These are phyloP conservation scores for Telenomus remus DNA, from an alignment of 1,140 invertebrate species.

Conservation along the genomic window DNA sequence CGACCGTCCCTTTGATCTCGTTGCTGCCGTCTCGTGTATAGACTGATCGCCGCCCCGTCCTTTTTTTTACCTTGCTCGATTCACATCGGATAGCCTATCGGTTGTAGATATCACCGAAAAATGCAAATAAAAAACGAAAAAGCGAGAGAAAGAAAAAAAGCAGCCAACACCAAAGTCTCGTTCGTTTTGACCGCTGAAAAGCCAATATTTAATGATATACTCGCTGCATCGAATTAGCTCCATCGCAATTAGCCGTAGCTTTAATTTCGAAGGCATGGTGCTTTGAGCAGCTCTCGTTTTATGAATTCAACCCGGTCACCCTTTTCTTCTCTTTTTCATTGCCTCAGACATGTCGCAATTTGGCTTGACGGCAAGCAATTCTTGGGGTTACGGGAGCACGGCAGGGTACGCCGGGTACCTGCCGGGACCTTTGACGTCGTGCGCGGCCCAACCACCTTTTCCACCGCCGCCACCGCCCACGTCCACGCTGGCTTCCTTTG, in stretches of 20 bases:
- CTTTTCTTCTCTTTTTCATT: not conserved
- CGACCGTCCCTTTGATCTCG: conserved; percentile 74
- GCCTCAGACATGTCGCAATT: conserved; percentile 84
- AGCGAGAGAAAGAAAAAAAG: no score
- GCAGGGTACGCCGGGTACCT: conserved; percentile 87
- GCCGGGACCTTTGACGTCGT: conserved; percentile 78
- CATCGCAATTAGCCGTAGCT: conserved; percentile 17
- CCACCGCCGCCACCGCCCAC: conserved; percentile 78
- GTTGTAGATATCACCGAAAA: conserved; percentile 56
- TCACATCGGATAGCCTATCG: conserved; percentile 68
- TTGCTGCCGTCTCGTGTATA: conserved; percentile 60
- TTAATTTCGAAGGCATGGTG: no score
- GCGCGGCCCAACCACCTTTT: conserved; percentile 80
- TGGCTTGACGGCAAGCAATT: conserved; percentile 85
- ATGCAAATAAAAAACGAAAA: conserved; percentile 33
- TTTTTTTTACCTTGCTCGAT: conserved; percentile 61
- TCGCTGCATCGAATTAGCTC: conserved; percentile 5
- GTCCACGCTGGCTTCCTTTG: conserved; percentile 76
- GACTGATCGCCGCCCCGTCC: conserved; percentile 59
- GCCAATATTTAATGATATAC: conserved; percentile 45
- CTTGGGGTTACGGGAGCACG: conserved; percentile 88
- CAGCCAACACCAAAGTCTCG: conserved; percentile 35
- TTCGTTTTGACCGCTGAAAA: conserved; percentile 27
- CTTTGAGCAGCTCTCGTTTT: not conserved
- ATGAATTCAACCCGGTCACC: not conserved